Percentiles rank a stretch among this genome's conserved stretches.
phyloP scores from a whole-genome alignment of 2,888 invertebrate species.

The Drosophila greeni region DNA sequence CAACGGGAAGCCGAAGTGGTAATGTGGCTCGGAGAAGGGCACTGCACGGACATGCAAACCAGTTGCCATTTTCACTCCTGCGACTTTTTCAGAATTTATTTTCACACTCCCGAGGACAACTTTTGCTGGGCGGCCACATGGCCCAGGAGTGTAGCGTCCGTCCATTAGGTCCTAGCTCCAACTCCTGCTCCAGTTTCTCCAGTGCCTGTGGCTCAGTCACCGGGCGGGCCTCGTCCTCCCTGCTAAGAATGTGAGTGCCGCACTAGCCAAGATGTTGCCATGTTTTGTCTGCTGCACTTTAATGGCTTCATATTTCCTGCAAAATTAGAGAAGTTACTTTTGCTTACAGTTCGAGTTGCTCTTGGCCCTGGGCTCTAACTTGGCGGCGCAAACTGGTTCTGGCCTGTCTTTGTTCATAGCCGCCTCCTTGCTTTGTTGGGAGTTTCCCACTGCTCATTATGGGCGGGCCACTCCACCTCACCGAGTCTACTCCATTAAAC shows the following conservation, averaged over 20 bases:
- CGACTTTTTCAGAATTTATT: constrained; percentile 71
- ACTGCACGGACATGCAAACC: constrained; percentile 59
- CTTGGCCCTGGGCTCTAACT: constrained; percentile 12
- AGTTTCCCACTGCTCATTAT: constrained; percentile 72
- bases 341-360: constrained; percentile 58
- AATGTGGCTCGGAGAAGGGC: constrained; percentile 32
- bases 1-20: constrained; percentile 17
- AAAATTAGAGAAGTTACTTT: constrained; percentile 75
- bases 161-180: constrained; percentile 3
- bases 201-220: constrained; percentile 18
- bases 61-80: constrained; percentile 51
- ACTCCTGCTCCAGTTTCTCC: neutral
- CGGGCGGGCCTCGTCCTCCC: constrained; percentile 1
- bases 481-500: constrained; percentile 74
- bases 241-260: constrained; percentile 42
- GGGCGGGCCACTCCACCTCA: constrained; percentile 46
- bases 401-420: constrained; percentile 37
- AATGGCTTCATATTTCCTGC: constrained; percentile 77
- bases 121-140: constrained; percentile 55
- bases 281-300: constrained; percentile 68
- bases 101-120: constrained; percentile 69
- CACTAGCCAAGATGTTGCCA: constrained; percentile 75
- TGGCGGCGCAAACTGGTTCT: constrained; percentile 24
- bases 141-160: constrained; percentile 36
- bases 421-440: constrained; percentile 46